A percentile compares a stretch with the other conserved stretches of the same genome.
Evolutionary conservation across 2,113 vertebrate genomes (phyloP).

Genomic region (Prolemur simus): DNA sequence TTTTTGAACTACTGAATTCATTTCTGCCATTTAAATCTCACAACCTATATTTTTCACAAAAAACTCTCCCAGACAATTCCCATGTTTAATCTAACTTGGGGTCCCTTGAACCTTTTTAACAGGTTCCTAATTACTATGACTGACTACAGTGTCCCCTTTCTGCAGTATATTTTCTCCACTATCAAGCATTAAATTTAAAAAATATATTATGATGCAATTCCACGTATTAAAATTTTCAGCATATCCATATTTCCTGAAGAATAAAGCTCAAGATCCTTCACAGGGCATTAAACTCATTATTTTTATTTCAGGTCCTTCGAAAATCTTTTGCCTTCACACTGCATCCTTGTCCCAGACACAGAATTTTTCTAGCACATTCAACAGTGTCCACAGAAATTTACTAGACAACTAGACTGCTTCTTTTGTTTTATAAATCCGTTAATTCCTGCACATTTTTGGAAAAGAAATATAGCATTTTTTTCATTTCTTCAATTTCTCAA

Average conservation of each 20-base stretch:
- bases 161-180: neutral
- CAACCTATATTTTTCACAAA: neutral
- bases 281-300: neutral
- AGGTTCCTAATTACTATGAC: neutral
- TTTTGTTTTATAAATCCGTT: neutral
- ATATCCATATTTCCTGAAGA: neutral
- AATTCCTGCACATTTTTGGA: neutral
- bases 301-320: neutral
- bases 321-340: neutral
- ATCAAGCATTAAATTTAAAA: neutral
- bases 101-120: neutral
- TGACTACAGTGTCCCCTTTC: neutral
- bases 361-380: neutral
- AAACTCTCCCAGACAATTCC: neutral
- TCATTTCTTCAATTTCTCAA: neutral
- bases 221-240: neutral
- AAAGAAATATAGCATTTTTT: neutral
- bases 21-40: neutral
- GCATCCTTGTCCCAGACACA: neutral
- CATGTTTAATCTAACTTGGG: neutral
- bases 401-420: neutral
- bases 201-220: neutral
- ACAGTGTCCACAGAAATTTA: neutral
- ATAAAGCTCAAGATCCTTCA: neutral
- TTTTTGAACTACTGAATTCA: neutral